Evolutionary conservation across 2,888 invertebrate species (phyloP).

Genomic region (Lasioglossum villosulum): DNA sequence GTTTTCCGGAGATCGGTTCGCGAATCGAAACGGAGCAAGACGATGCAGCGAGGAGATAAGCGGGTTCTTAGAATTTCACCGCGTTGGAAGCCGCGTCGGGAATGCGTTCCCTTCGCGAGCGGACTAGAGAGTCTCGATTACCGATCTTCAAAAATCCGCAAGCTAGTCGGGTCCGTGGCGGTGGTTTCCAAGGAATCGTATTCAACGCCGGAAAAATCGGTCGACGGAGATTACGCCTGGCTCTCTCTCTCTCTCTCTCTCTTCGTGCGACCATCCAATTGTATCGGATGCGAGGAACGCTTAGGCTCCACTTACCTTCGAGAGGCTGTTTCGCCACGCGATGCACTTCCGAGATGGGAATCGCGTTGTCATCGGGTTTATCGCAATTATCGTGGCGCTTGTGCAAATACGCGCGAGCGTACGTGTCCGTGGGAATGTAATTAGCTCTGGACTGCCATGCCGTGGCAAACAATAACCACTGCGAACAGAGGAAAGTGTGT

Average conservation of each 20-base stretch:
- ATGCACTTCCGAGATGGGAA: constrained; percentile 67
- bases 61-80: constrained; percentile 60
- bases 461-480: constrained; percentile 40
- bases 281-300: constrained; percentile 38
- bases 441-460: constrained; percentile 41
- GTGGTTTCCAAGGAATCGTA: constrained; percentile 61
- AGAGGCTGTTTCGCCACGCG: constrained; percentile 37
- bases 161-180: constrained; percentile 30
- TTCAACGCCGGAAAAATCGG: constrained; percentile 45
- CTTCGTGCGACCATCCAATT: constrained; percentile 44
- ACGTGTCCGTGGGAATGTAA: constrained; percentile 57
- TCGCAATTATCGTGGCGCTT: constrained; percentile 69
- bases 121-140: constrained; percentile 56
- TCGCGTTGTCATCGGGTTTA: constrained; percentile 73
- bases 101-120: constrained; percentile 42
- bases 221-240: constrained; percentile 55
- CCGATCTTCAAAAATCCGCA: constrained; percentile 66
- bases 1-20: constrained; percentile 27
- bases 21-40: constrained; percentile 50
- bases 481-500: constrained; percentile 26
- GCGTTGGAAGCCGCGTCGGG: constrained; percentile 35
- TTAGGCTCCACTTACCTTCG: constrained; percentile 12
- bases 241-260: not conserved
- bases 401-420: constrained; percentile 38
- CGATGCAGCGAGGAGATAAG: constrained; percentile 64